These are phyloP conservation scores for Tribolium madens DNA, from an alignment of 1,140 invertebrate genomes.

Conservation along the genomic window DNA sequence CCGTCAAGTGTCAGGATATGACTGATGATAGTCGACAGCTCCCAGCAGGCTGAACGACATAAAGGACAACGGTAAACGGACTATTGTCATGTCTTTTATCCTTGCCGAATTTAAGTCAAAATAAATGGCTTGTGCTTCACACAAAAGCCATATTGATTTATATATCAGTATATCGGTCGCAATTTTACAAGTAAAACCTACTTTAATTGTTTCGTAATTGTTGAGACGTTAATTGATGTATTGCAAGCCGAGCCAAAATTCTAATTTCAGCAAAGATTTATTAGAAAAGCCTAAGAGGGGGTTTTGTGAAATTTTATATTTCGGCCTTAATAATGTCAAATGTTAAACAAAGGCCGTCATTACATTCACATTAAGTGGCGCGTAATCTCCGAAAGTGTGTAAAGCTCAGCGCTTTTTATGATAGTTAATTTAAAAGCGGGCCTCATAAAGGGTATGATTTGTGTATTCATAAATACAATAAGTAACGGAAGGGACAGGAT, in stretches of 20 bases:
- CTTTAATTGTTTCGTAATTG: constrained; percentile 38
- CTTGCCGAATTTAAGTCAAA: constrained; percentile 42
- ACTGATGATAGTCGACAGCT: constrained; percentile 45
- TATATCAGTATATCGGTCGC: constrained; percentile 24
- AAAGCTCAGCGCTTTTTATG: constrained; percentile 37
- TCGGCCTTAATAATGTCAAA: constrained; percentile 1
- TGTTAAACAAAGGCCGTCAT: constrained; percentile 20
- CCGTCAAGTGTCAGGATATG: constrained; percentile 44
- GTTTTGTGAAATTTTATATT: neutral
- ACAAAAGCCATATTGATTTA: constrained; percentile 38
- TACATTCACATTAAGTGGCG: constrained; percentile 26
- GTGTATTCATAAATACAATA: constrained; percentile 39
- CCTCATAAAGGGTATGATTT: constrained; percentile 37
- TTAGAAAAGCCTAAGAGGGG: neutral
- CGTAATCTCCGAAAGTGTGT: constrained; percentile 26
- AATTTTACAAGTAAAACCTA: constrained; percentile 33
- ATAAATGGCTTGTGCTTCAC: constrained; percentile 35
- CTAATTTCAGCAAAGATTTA: constrained; percentile 18
- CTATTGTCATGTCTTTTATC: constrained; percentile 46
- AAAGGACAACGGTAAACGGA: constrained; percentile 44
- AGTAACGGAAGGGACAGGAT: constrained; percentile 36
- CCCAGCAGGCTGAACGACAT: constrained; percentile 43
- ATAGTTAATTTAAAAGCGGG: constrained; percentile 36
- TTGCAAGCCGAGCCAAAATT: constrained; percentile 12
- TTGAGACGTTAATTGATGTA: constrained; percentile 39